Evolutionary conservation across 92 coral and sea anemone genomes (phyloP), one percentile per base, ranked within the genome.

Genomic region (Porites evermanni): DNA sequence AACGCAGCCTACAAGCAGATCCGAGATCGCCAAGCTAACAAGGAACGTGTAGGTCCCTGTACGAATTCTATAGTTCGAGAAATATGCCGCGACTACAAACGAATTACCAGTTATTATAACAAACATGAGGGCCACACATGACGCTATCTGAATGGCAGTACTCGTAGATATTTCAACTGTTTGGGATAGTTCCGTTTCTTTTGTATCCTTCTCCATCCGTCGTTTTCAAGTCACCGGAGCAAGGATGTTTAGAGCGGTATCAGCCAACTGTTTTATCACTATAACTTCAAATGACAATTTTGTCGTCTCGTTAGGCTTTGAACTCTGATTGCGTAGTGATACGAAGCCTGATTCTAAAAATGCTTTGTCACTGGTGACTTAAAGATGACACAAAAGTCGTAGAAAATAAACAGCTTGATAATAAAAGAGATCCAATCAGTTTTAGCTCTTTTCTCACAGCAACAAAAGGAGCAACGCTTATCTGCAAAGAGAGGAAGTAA

Each of bases 11-110:
- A 91, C 98, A 1, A 95, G 67, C 38, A 88, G 67, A 83, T 95
- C 98, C 18, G 98, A 95, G 23, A 95, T 84, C 1, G 98, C 98
- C 70, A 95, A 74, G 80, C 98, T 95, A 4, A 85, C 96, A 12
- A 95, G 89, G 63, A 95, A 90, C 21, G 82, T 91, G 85, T 95
- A 95, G 3, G 94, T 95, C 3, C 93, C 91, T 13, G 96, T 95
- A 66, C 98, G 92, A 23, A 95, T 87, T 10, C 96, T 86, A 59
- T 70, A 74, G 93, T 95, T 95, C 19, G 88, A 86, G 24, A 86
- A 79, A 75, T 83, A 95, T 32, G 98, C 90, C 51, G 89, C 87
- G 23, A 93, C 88, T 18, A 95, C 96, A 50, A 95, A 85, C 4
- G 84, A 65, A 67, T 95, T 95, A 5, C 98, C 98, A 2, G 52